Evolutionary conservation across 2,113 vertebrate species (phyloP).

Genomic region (Chloropsis hardwickii): DNA sequence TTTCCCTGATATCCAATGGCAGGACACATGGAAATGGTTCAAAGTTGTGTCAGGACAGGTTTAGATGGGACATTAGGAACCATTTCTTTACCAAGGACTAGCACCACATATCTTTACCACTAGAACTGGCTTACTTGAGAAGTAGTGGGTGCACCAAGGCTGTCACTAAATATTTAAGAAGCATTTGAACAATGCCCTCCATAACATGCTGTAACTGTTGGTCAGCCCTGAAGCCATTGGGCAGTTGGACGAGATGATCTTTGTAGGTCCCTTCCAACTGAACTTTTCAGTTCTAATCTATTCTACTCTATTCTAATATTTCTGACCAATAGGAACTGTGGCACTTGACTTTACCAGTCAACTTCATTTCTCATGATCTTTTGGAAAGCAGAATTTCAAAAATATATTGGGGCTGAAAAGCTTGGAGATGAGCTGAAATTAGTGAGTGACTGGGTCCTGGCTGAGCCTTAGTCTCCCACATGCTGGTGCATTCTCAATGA

Average conservation of each 20-base stretch:
- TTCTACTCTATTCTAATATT: background rate
- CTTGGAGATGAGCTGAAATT: background rate
- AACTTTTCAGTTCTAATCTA: background rate
- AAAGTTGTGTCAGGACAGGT: background rate
- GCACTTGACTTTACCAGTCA: background rate
- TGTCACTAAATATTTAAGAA: background rate
- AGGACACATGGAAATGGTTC: rapidly evolving
- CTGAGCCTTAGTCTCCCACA: background rate
- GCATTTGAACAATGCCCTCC: background rate
- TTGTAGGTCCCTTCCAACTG: background rate
- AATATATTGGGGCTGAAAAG: background rate
- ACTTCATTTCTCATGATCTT: background rate
- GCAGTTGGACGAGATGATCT: rapidly evolving
- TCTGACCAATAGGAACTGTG: background rate
- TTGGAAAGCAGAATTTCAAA: background rate
- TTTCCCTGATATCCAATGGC: background rate
- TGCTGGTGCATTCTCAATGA: background rate
- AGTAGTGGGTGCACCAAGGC: background rate
- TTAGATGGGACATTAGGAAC: background rate
- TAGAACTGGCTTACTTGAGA: background rate
- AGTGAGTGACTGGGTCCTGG: background rate
- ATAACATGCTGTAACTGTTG: background rate
- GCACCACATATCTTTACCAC: background rate
- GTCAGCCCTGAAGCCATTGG: rapidly evolving
- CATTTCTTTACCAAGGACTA: background rate